Percentiles rank a stretch among this genome's conserved stretches.
Conservation (phyloP, 2,113 vertebrate species). For the Mionectes macconnelli region DNA sequence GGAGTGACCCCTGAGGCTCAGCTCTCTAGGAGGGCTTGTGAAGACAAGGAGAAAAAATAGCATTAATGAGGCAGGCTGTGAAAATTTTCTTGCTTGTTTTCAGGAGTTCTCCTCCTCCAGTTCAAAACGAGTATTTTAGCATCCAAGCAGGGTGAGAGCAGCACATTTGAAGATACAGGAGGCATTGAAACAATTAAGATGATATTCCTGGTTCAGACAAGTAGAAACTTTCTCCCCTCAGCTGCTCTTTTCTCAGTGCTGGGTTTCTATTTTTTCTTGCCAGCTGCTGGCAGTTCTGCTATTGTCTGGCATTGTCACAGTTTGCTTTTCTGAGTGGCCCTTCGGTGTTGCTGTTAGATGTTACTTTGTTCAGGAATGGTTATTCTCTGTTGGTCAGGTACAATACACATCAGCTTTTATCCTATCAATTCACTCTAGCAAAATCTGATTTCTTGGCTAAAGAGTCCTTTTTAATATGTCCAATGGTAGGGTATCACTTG, state of each 20-base stretch:
- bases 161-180: neutral
- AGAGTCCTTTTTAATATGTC: neutral
- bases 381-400: neutral
- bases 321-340: neutral
- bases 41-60: neutral
- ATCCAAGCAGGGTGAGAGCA: neutral
- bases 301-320: neutral
- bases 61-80: neutral
- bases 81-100: neutral
- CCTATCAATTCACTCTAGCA: neutral
- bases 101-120: neutral
- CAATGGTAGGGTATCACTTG: neutral
- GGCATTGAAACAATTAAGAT: neutral
- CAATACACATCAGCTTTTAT: neutral
- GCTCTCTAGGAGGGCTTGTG: neutral
- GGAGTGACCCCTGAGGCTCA: neutral
- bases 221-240: neutral
- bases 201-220: neutral
- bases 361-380: neutral
- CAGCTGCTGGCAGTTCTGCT: neutral
- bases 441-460: neutral
- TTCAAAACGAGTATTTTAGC: neutral
- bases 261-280: neutral
- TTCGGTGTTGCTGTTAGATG: neutral
- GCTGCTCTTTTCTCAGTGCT: neutral